phyloP scores from a whole-genome alignment of 2,797 vertebrate species.

The Geotrypetes seraphini region DNA sequence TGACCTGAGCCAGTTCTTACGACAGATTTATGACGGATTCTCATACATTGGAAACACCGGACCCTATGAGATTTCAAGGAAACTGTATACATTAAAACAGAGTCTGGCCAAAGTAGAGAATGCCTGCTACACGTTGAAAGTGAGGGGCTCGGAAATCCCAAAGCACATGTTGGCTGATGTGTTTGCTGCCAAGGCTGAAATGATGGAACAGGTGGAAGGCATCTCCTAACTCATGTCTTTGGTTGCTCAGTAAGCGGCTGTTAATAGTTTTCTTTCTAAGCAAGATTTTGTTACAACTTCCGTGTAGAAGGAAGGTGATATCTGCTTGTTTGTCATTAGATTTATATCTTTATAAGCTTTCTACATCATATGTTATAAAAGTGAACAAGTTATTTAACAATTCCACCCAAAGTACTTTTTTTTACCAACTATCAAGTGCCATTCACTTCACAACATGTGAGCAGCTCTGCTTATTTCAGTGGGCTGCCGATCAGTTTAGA shows the following conservation, averaged over 20 bases:
- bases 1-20: constrained; percentile 86
- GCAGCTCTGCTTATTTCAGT: too few relatives aligned
- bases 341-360: too few relatives aligned
- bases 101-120: constrained; percentile 95
- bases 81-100: constrained; percentile 87
- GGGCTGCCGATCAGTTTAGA: too few relatives aligned
- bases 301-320: too few relatives aligned
- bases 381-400: too few relatives aligned
- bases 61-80: constrained; percentile 94
- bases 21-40: constrained; percentile 91
- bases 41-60: constrained; percentile 93
- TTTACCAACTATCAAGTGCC: too few relatives aligned
- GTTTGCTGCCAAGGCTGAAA: constrained; percentile 73
- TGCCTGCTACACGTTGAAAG: constrained; percentile 84
- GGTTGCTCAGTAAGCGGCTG: not conserved
- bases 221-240: constrained; percentile 63
- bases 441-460: too few relatives aligned
- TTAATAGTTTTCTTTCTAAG: too few relatives aligned
- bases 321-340: too few relatives aligned
- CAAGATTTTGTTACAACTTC: too few relatives aligned
- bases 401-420: too few relatives aligned
- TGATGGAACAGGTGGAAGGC: constrained; percentile 81
- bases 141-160: constrained; percentile 92
- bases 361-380: too few relatives aligned
- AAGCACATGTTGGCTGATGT: constrained; percentile 95